A percentile compares a stretch with the other conserved stretches of the same genome.
These are phyloP conservation scores for Spheniscus humboldti DNA, from an alignment of 2,797 vertebrate species.

Conservation along the genomic window DNA sequence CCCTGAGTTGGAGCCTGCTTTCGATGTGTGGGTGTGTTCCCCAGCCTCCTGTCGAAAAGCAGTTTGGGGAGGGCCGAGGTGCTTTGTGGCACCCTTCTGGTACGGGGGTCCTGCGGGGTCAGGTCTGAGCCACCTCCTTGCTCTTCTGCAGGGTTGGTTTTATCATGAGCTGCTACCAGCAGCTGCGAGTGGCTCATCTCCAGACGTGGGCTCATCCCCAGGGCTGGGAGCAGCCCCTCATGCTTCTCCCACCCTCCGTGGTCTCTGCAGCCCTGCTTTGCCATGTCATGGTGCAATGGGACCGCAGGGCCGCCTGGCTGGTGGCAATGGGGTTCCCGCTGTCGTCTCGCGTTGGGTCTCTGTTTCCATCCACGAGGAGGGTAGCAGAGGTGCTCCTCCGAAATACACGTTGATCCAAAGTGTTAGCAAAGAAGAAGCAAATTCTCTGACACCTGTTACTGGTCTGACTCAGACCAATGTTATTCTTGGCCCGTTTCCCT, in stretches of 20 bases:
- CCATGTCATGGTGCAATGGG: rapidly evolving
- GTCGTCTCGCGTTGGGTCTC: rapidly evolving
- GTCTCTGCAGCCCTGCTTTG: neutral
- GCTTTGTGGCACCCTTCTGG: neutral
- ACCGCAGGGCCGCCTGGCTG: rapidly evolving
- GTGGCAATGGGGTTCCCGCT: neutral
- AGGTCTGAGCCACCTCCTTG: neutral
- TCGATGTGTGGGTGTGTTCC: neutral
- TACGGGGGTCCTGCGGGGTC: rapidly evolving
- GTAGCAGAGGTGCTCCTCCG: neutral
- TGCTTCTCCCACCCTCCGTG: rapidly evolving
- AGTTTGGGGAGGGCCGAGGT: neutral
- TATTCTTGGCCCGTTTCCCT: neutral
- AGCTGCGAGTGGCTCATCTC: neutral
- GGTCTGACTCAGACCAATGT: neutral
- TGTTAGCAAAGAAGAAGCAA: rapidly evolving
- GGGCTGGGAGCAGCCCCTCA: neutral
- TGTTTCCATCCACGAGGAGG: neutral
- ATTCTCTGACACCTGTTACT: neutral
- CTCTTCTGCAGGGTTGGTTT: neutral
- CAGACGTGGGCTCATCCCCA: rapidly evolving
- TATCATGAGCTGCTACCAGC: neutral
- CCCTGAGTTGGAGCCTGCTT: rapidly evolving
- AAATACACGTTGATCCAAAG: rapidly evolving
- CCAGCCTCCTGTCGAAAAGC: neutral